A percentile compares a stretch with the other conserved stretches of the same genome.
phyloP scores from a whole-genome alignment of 2,888 invertebrate species.

The Furcula furcula region DNA sequence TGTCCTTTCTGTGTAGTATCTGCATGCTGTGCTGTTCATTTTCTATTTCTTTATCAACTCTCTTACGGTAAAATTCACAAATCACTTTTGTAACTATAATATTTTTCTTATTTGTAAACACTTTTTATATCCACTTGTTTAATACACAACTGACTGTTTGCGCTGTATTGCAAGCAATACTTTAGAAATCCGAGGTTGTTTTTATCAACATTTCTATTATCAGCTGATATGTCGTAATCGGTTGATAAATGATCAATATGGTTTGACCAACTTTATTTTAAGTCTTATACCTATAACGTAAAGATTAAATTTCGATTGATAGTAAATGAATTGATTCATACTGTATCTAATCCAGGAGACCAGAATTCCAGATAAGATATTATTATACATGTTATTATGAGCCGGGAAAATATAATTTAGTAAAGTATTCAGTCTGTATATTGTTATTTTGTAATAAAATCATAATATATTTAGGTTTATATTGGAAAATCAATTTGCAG shows the following conservation, averaged over 20 bases:
- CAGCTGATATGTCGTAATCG: constrained; percentile 16
- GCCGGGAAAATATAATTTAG: constrained; percentile 4
- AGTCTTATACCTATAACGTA: constrained; percentile 3
- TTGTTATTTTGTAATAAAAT: no score
- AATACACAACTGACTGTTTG: constrained; percentile 15
- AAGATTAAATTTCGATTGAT: constrained; percentile 8
- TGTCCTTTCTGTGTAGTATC: constrained; percentile 51
- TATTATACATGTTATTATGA: constrained; percentile 3
- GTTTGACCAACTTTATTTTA: neutral
- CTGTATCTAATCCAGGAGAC: no score
- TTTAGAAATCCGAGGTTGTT: constrained; percentile 6
- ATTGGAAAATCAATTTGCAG: no score
- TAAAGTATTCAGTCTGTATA: no score
- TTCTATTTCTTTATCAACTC: constrained; percentile 13
- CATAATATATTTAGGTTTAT: no score
- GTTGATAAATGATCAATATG: no score
- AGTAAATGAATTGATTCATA: constrained; percentile 2
- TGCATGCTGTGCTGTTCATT: constrained; percentile 44
- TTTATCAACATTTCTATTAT: constrained; percentile 19
- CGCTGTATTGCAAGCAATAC: constrained; percentile 13
- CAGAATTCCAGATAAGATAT: constrained; percentile 19
- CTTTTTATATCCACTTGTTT: neutral
- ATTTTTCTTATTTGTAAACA: neutral
- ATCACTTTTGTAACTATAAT: constrained; percentile 9
- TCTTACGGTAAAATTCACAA: constrained; percentile 5